These are phyloP conservation scores for Chloroceryle inda DNA, from an alignment of 2,797 vertebrate species.

Conservation along the genomic window DNA sequence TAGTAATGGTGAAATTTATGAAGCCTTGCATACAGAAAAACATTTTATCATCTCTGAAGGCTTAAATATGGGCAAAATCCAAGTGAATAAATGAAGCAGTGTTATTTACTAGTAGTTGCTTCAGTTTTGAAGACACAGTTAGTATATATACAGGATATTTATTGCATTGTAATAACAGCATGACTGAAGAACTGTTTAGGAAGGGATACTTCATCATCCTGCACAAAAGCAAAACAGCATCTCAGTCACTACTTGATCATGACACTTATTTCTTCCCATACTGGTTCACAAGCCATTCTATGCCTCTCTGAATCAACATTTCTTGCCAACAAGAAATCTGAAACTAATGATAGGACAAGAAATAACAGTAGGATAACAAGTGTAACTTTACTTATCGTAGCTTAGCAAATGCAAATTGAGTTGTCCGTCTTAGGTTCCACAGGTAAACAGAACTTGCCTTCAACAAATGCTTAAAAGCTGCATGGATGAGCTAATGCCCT, in stretches of 20 bases:
- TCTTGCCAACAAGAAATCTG: neutral
- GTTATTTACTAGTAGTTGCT: neutral
- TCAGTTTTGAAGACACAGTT: neutral
- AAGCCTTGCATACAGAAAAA: neutral
- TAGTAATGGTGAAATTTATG: neutral
- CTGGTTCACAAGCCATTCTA: neutral
- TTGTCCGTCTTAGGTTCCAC: neutral
- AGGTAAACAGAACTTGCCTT: neutral
- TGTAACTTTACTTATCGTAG: neutral
- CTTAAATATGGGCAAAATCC: neutral
- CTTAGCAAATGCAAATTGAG: neutral
- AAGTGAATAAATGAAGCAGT: neutral
- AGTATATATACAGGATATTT: neutral
- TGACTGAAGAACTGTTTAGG: neutral
- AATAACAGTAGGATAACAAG: neutral
- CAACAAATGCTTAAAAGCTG: neutral
- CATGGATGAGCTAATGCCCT: neutral
- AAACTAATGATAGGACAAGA: neutral
- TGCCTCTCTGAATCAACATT: neutral
- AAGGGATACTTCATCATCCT: neutral
- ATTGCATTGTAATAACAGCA: neutral
- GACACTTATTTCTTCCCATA: neutral
- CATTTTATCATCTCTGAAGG: neutral
- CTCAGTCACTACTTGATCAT: neutral
- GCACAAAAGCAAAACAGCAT: neutral